These are phyloP conservation scores for Lithodes maja DNA, from an alignment of 2,888 invertebrate species.

Conservation along the genomic window DNA sequence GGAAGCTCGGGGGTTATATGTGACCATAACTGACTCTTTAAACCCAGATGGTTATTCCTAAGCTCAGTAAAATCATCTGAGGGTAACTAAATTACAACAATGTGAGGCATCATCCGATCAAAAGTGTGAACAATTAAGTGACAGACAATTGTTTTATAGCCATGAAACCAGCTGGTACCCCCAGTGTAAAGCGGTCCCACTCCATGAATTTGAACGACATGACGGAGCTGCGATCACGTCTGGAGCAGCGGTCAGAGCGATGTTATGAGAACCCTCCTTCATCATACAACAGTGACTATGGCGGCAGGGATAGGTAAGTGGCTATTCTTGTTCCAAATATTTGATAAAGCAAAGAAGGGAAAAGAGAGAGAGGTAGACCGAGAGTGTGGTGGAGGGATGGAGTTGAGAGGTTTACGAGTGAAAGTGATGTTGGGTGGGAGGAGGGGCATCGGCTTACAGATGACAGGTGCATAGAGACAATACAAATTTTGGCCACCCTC, in stretches of 20 bases:
- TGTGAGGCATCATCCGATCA: no score
- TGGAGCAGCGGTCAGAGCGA: slow-evolving; percentile 47
- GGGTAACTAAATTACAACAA: no score
- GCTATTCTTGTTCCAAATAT: not conserved
- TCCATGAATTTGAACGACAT: slow-evolving; percentile 70
- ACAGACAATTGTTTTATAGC: slow-evolving; percentile 43
- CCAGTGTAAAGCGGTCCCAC: slow-evolving; percentile 66
- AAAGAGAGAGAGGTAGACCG: not conserved
- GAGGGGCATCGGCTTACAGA: not conserved
- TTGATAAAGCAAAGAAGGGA: not conserved
- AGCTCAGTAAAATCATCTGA: no score
- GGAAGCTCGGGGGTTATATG: no score
- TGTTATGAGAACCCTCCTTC: slow-evolving; percentile 66
- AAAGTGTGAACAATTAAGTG: no score
- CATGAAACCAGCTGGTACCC: slow-evolving; percentile 66
- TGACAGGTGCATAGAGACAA: not conserved
- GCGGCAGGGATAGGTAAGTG: slow-evolving; percentile 68
- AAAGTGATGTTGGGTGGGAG: not conserved
- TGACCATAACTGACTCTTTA: no score
- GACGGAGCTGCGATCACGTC: slow-evolving; percentile 43
- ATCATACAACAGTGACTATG: slow-evolving; percentile 68
- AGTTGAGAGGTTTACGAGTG: not conserved
- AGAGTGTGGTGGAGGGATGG: not conserved
- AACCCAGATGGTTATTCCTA: no score
- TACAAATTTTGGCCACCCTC: not conserved